Evolutionary conservation across 2,888 invertebrate genomes (phyloP).

Genomic region (Ceriagrion tenellum): DNA sequence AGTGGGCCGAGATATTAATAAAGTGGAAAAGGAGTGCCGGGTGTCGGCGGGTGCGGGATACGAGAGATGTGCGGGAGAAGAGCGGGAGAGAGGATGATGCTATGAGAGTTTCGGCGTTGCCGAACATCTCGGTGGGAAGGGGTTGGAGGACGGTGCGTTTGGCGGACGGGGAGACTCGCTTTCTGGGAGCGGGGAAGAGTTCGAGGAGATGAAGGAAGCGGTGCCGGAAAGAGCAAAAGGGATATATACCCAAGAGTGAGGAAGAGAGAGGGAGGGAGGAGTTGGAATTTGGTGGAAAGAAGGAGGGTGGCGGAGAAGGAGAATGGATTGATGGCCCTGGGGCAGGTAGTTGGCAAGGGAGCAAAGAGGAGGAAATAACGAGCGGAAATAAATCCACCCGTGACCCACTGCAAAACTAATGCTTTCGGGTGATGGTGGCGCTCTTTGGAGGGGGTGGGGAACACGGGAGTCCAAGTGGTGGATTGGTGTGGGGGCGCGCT

Average conservation of each 20-base stretch:
- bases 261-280: background rate
- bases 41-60: conserved; percentile 41
- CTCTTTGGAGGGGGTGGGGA: background rate
- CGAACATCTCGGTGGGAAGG: background rate
- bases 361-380: conserved; percentile 61
- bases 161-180: background rate
- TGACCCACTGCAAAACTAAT: conserved; percentile 65
- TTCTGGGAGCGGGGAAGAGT: background rate
- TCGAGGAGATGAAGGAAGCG: background rate
- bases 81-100: background rate
- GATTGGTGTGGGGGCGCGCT: background rate
- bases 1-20: conserved; percentile 57
- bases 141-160: background rate
- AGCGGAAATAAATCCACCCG: conserved; percentile 62
- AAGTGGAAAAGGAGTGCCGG: conserved; percentile 37
- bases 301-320: conserved; percentile 4
- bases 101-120: background rate
- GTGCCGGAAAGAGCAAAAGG: background rate
- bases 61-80: background rate
- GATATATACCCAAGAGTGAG: background rate
- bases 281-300: background rate
- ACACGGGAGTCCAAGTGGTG: background rate
- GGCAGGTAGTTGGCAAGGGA: conserved; percentile 65
- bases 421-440: conserved; percentile 43
- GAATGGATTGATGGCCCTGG: conserved; percentile 61